Evolutionary conservation across 1,140 invertebrate genomes (phyloP), one percentile per base, ranked within the genome.

Genomic region (Heliconius congener): DNA sequence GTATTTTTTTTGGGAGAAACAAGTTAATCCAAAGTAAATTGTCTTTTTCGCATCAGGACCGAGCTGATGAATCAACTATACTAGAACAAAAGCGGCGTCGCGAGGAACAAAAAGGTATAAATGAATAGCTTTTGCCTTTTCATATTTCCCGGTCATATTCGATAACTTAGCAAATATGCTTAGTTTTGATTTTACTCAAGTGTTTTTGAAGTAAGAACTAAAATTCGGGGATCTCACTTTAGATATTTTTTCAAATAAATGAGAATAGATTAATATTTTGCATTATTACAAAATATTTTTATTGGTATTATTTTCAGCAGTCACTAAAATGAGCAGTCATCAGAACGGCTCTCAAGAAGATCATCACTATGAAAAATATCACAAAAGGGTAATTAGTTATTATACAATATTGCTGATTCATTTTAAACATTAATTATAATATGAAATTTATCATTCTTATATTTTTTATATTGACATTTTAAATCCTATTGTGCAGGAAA

Each of bases 51-150:
- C 23, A 84, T 77, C 81, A 97, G 96, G 97, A 97, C 88, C 95
- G 97, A 84, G 88, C 95, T 11, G 97, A 97, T 72, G 97, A 97
- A 89, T 91, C 95, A 0, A 85, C 95, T 23, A 86, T 94, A 34
- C 89, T 95, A 37, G 97, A 97, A 87, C 96, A 97, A 85, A 97
- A 97, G 87, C 93, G 97, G 75, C 95, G 97, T 74, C 96, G 97
- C 85, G 97, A 97, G 76, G 96, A 97, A 87, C 96, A 96, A 88
- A 96, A 97, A 96, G 96, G 97, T 97, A 73, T 71, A 55, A 19
- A 19, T 3, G 30, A 73, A 52, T 52, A 52, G 16, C 6, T 52
- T 19, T 52, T 19, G 50, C 42, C 42, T 46, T 46, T 46, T 13
- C 4, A 16, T 46, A 46, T 46, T 46, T 16, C 13, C 42, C 42